phyloP scores from a whole-genome alignment of 1,140 invertebrate species.

The Zaprionus nigranus region DNA sequence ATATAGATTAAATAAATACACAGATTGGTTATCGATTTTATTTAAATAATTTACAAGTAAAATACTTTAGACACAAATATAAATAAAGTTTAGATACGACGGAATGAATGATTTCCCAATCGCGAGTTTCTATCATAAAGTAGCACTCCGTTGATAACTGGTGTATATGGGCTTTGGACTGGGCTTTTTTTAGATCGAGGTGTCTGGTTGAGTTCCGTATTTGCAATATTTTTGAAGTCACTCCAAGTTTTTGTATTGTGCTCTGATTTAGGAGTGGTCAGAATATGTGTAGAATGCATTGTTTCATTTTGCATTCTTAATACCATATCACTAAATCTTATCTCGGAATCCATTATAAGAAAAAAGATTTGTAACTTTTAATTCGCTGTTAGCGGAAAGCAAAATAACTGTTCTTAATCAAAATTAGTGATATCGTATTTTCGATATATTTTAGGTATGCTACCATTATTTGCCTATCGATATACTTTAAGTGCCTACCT shows the following conservation, averaged over 20 bases:
- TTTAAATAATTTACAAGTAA: background rate
- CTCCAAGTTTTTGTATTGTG: background rate
- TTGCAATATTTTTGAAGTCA: background rate
- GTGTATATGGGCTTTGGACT: background rate
- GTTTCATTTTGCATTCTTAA: background rate
- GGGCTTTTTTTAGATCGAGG: background rate
- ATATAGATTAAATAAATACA: background rate
- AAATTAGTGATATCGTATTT: background rate
- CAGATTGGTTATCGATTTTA: background rate
- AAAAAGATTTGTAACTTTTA: background rate
- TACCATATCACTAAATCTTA: background rate
- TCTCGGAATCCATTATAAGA: background rate
- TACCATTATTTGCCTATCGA: constrained; percentile 16
- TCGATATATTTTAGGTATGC: background rate
- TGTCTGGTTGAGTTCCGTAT: background rate
- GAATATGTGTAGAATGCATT: background rate
- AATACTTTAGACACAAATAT: too few relatives aligned
- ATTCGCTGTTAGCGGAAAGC: background rate
- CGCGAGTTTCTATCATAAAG: constrained; percentile 18
- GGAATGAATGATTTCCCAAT: constrained; percentile 23
- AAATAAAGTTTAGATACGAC: constrained; percentile 24
- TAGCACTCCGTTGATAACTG: constrained; percentile 1
- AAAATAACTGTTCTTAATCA: constrained; percentile 24
- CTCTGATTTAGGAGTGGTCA: background rate
- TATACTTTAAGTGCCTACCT: background rate